Conservation (phyloP, 2,888 invertebrate species). For the Subacronicta megacephala region DNA sequence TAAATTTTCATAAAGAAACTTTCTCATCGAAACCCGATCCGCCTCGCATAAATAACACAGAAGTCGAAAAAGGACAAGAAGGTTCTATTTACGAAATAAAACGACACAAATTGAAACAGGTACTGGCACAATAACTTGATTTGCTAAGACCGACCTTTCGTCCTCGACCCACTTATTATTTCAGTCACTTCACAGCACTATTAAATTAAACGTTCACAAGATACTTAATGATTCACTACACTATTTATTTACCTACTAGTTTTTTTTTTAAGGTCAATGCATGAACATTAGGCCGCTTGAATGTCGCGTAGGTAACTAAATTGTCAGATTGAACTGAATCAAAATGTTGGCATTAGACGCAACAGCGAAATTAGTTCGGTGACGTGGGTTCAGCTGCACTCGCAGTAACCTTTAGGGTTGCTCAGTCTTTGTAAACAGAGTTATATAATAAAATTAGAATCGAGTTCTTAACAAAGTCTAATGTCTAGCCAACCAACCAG, state of each 20-base stretch:
- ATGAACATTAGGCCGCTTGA: slow-evolving; percentile 59
- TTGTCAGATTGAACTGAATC: slow-evolving; percentile 81
- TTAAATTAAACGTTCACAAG: slow-evolving; percentile 39
- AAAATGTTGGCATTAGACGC: slow-evolving; percentile 77
- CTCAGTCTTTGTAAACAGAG: slow-evolving; percentile 4
- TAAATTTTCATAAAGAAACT: slow-evolving; percentile 26
- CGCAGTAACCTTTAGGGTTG: slow-evolving; percentile 62
- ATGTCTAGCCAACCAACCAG: no score
- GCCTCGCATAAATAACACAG: slow-evolving; percentile 42
- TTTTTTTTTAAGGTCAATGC: slow-evolving; percentile 54
- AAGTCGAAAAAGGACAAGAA: slow-evolving; percentile 46
- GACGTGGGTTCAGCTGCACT: slow-evolving; percentile 64
- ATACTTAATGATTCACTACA: slow-evolving; percentile 42
- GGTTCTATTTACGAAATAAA: slow-evolving; percentile 52
- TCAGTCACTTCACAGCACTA: slow-evolving; percentile 57
- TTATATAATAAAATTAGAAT: slow-evolving; percentile 25
- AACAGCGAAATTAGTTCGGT: slow-evolving; percentile 73
- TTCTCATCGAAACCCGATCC: slow-evolving; percentile 39
- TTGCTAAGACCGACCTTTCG: slow-evolving; percentile 63
- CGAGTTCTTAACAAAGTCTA: no score
- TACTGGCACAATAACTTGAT: slow-evolving; percentile 61
- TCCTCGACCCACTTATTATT: slow-evolving; percentile 60
- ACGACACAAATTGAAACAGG: slow-evolving; percentile 53
- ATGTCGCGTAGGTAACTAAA: slow-evolving; percentile 79
- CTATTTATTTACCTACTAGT: no score